Conservation (phyloP, 2,888 invertebrate species). For the Plagodis pulveraria region DNA sequence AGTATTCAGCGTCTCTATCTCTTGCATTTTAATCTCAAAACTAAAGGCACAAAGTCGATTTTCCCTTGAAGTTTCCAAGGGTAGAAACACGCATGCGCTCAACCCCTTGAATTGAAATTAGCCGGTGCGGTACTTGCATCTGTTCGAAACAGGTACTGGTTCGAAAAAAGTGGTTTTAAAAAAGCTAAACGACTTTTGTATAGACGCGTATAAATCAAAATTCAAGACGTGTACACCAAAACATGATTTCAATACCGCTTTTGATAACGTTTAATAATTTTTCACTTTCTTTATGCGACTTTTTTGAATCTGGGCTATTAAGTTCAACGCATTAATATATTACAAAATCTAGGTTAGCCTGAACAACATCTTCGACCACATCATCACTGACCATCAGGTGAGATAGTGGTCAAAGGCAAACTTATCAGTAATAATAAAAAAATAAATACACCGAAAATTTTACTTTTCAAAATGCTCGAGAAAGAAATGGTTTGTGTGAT, state of each 20-base stretch:
- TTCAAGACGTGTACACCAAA: slow-evolving; percentile 6
- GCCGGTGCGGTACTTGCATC: slow-evolving; percentile 58
- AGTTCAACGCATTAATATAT: no score
- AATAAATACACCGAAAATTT: no score
- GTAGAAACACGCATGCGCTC: slow-evolving; percentile 37
- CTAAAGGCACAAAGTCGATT: neutral
- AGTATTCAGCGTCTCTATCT: neutral
- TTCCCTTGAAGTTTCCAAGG: neutral
- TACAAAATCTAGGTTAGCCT: no score
- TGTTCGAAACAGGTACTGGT: slow-evolving; percentile 48
- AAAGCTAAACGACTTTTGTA: slow-evolving; percentile 2
- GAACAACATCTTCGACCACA: no score
- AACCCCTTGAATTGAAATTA: slow-evolving; percentile 69
- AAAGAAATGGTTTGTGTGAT: no score
- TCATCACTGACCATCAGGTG: no score
- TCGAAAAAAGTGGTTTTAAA: slow-evolving; percentile 30
- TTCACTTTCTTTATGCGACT: no score
- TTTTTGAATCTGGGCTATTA: no score
- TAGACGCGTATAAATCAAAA: slow-evolving; percentile 9
- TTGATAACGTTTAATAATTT: neutral
- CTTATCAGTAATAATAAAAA: no score
- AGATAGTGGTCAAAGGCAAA: no score
- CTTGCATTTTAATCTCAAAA: neutral
- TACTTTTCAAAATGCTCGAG: no score
- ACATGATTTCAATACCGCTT: slow-evolving; percentile 1